A percentile compares a stretch with the other conserved stretches of the same genome.
Conservation (phyloP, 92 coral and sea anemone genomes). For the Heliopora coerulea region DNA sequence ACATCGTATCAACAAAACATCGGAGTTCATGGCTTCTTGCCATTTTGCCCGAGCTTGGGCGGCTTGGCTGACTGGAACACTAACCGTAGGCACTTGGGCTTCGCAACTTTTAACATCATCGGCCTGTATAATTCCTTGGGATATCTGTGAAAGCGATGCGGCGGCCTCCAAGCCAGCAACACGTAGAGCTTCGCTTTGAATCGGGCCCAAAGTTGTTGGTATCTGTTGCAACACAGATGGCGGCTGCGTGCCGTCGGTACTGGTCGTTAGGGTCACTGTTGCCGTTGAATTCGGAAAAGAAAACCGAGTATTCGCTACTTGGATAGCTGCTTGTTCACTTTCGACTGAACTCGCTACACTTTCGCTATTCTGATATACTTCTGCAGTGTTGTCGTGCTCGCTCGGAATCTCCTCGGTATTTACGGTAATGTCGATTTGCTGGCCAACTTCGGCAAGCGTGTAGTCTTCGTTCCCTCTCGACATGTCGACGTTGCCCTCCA, state of each 20-base stretch:
- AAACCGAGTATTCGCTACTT: slow-evolving; percentile 36
- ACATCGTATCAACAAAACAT: slow-evolving; percentile 87
- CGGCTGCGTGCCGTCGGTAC: slow-evolving; percentile 41
- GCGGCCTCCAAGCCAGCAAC: slow-evolving; percentile 42
- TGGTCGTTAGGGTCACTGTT: slow-evolving; percentile 31
- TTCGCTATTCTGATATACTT: background rate
- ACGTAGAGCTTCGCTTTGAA: slow-evolving; percentile 40
- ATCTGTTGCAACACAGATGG: slow-evolving; percentile 37
- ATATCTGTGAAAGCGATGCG: slow-evolving; percentile 28
- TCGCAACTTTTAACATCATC: slow-evolving; percentile 16
- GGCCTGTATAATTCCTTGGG: slow-evolving; percentile 36
- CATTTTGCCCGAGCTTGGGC: slow-evolving; percentile 55
- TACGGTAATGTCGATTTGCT: slow-evolving; percentile 89
- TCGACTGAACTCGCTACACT: slow-evolving; percentile 24
- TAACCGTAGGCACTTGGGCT: slow-evolving; percentile 13
- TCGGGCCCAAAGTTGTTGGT: slow-evolving; percentile 33
- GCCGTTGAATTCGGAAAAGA: slow-evolving; percentile 30
- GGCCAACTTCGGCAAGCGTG: slow-evolving; percentile 37
- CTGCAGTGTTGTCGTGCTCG: slow-evolving; percentile 73
- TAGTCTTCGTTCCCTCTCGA: slow-evolving; percentile 26
- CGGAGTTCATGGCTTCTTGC: slow-evolving; percentile 88
- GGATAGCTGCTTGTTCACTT: slow-evolving; percentile 36
- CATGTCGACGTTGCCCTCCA: slow-evolving; percentile 27
- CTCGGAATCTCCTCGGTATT: slow-evolving; percentile 97
- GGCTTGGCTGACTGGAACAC: slow-evolving; percentile 40